Evolutionary conservation across 2,797 vertebrate species (phyloP).

Genomic region (Telmatherina bonti): DNA sequence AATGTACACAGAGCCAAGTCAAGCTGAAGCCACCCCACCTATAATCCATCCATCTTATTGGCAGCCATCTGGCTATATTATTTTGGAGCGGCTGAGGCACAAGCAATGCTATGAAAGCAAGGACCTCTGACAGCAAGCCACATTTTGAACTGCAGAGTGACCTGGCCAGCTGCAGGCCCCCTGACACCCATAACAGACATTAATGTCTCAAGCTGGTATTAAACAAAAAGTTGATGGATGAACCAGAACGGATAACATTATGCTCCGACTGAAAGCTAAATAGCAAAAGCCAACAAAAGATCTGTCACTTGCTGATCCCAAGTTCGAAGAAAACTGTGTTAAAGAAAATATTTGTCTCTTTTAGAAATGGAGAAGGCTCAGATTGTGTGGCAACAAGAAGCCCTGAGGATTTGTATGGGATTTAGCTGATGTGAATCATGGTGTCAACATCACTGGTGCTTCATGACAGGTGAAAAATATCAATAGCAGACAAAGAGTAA

Average conservation of each 20-base stretch:
- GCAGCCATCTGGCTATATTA: constrained; percentile 83
- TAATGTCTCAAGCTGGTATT: constrained; percentile 59
- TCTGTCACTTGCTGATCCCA: constrained; percentile 45
- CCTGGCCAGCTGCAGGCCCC: constrained; percentile 56
- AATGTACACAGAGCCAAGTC: constrained; percentile 79
- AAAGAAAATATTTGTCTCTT: constrained; percentile 30
- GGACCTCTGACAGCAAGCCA: constrained; percentile 61
- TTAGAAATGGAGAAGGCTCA: constrained; percentile 28
- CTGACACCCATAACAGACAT: constrained; percentile 62
- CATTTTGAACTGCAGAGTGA: constrained; percentile 74
- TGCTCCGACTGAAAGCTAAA: constrained; percentile 62
- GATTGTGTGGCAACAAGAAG: constrained; percentile 33
- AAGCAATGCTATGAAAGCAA: constrained; percentile 50
- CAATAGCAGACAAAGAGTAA: constrained; percentile 35
- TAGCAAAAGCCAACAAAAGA: constrained; percentile 57
- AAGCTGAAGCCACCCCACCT: constrained; percentile 79
- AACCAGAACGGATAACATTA: constrained; percentile 74
- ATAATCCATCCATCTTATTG: constrained; percentile 86
- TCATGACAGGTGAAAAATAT: constrained; percentile 45
- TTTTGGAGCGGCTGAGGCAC: constrained; percentile 66
- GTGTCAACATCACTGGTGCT: constrained; percentile 31
- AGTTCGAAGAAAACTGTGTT: constrained; percentile 45
- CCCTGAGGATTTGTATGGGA: constrained; percentile 25
- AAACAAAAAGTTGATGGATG: constrained; percentile 83
- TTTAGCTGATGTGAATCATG: constrained; percentile 28